These are phyloP conservation scores for Epirrhoe alternata DNA, from an alignment of 2,888 invertebrate species.

Conservation along the genomic window DNA sequence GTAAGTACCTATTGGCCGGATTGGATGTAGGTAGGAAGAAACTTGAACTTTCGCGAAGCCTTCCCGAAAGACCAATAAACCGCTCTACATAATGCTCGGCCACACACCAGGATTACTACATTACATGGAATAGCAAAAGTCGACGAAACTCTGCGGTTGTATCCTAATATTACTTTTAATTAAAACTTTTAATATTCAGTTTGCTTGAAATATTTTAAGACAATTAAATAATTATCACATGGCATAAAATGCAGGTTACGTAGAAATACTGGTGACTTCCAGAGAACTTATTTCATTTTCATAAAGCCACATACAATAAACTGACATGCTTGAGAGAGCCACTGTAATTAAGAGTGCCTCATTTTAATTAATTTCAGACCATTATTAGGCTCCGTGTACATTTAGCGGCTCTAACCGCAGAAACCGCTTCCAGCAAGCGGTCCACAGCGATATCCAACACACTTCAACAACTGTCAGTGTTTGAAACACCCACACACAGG, in stretches of 20 bases:
- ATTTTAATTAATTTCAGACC: conserved; percentile 39
- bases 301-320: conserved; percentile 13
- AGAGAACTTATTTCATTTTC: conserved; percentile 14
- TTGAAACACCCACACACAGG: conserved; percentile 5
- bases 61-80: conserved; percentile 53
- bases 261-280: background rate
- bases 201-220: conserved; percentile 10
- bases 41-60: conserved; percentile 52
- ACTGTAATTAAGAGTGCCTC: conserved; percentile 48
- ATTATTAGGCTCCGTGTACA: conserved; percentile 34
- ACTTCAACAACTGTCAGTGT: conserved; percentile 7
- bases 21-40: conserved; percentile 42
- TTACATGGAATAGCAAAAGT: conserved; percentile 40
- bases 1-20: conserved; percentile 49
- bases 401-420: conserved; percentile 9
- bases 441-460: background rate
- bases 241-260: conserved; percentile 1
- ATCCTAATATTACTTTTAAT: conserved; percentile 39
- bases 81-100: conserved; percentile 47
- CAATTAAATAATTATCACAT: conserved; percentile 15
- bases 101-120: conserved; percentile 40
- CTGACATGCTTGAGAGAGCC: conserved; percentile 14
- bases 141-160: conserved; percentile 36
- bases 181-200: conserved; percentile 36
- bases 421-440: conserved; percentile 8